Percentiles rank a stretch among this genome's conserved stretches.
Evolutionary conservation across 1,140 invertebrate genomes (phyloP).

Genomic region (Paraescarpia echinospica): DNA sequence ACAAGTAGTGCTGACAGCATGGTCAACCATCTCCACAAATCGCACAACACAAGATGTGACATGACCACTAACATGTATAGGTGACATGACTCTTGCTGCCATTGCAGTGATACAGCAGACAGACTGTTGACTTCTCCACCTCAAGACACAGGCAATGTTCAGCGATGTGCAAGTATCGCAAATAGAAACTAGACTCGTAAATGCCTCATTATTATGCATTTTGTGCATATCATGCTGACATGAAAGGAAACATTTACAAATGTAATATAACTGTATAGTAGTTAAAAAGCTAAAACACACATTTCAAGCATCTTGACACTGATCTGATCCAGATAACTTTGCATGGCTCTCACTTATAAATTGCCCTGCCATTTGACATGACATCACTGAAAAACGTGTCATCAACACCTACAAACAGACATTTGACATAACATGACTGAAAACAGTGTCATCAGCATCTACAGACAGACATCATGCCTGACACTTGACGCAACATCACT

Average conservation of each 20-base stretch:
- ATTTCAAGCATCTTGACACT: background rate
- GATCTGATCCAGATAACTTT: background rate
- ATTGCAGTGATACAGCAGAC: background rate
- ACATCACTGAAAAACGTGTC: too few relatives aligned
- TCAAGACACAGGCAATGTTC: background rate
- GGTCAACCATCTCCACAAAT: background rate
- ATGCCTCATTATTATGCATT: background rate
- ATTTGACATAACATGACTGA: too few relatives aligned
- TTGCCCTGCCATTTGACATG: background rate
- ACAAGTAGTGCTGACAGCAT: background rate
- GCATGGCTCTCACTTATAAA: background rate
- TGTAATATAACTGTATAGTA: background rate
- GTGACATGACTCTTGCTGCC: background rate
- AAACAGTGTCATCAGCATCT: background rate
- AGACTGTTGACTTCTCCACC: background rate
- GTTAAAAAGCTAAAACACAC: background rate
- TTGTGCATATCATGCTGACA: background rate
- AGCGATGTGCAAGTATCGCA: background rate
- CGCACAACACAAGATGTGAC: background rate
- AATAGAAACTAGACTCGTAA: background rate
- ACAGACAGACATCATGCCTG: background rate
- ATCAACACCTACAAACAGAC: too few relatives aligned
- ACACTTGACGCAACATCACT: background rate
- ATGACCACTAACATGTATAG: background rate
- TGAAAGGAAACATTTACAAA: background rate